Conservation (phyloP, 2,113 vertebrate species). For the Halcyon senegalensis region DNA sequence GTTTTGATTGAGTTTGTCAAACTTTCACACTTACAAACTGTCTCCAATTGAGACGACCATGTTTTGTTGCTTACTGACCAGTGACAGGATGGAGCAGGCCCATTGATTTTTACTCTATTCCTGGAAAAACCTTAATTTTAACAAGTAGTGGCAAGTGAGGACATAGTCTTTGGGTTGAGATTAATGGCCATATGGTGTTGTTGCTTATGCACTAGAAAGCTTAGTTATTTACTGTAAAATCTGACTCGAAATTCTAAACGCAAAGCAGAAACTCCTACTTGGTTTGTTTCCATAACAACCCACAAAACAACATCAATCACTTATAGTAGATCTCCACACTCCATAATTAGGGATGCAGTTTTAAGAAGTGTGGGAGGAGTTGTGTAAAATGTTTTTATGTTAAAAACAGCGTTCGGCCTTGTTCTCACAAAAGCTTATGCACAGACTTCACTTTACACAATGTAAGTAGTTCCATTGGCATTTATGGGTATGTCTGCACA, state of each 20-base stretch:
- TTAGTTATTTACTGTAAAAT: slow-evolving; percentile 67
- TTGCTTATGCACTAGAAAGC: slow-evolving; percentile 50
- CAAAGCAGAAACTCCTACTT: slow-evolving; percentile 59
- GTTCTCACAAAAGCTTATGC: slow-evolving; percentile 21
- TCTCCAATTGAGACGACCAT: slow-evolving; percentile 26
- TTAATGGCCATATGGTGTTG: slow-evolving; percentile 58
- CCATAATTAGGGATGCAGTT: slow-evolving; percentile 62
- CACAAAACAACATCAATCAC: slow-evolving; percentile 53
- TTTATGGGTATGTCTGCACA: neutral
- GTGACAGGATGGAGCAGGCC: slow-evolving; percentile 34
- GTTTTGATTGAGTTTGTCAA: neutral
- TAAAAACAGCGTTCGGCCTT: slow-evolving; percentile 38
- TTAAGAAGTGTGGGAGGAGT: slow-evolving; percentile 60
- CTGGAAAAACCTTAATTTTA: slow-evolving; percentile 34
- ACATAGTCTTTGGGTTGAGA: slow-evolving; percentile 41
- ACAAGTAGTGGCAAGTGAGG: slow-evolving; percentile 19
- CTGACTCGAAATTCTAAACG: slow-evolving; percentile 39
- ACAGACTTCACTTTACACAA: neutral
- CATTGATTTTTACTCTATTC: slow-evolving; percentile 29
- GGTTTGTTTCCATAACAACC: slow-evolving; percentile 69
- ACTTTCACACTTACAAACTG: neutral
- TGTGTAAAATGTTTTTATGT: slow-evolving; percentile 50
- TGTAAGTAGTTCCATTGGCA: neutral
- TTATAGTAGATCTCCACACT: slow-evolving; percentile 52
- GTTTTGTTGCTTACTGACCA: slow-evolving; percentile 52